Percentiles rank a stretch among this genome's conserved stretches.
Conservation (phyloP, 2,888 invertebrate species). For the Mythimna albipuncta region DNA sequence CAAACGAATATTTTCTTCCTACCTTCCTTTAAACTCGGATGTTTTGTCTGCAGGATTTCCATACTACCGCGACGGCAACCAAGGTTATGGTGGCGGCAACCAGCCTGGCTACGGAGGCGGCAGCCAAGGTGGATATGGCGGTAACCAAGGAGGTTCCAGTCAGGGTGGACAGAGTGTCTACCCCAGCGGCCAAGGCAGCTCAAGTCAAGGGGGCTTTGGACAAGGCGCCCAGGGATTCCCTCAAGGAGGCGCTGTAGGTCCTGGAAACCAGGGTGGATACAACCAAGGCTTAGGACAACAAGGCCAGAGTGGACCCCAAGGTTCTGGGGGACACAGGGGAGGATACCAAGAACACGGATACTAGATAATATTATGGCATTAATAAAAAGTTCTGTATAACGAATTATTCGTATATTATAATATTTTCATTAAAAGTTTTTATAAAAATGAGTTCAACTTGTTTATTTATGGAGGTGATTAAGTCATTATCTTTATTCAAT, state of each 20-base stretch:
- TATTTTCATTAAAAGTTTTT: slow-evolving; percentile 8
- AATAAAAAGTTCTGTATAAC: background rate
- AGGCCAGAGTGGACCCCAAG: slow-evolving; percentile 22
- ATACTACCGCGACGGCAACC: slow-evolving; percentile 38
- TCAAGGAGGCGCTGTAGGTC: slow-evolving; percentile 31
- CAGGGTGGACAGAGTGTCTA: slow-evolving; percentile 23
- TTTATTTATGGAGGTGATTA: slow-evolving; percentile 15
- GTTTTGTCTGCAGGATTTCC: slow-evolving; percentile 36
- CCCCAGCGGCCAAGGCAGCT: slow-evolving; percentile 12
- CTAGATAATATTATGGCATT: slow-evolving; percentile 18
- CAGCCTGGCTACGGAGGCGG: slow-evolving; percentile 13
- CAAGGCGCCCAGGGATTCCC: slow-evolving; percentile 51
- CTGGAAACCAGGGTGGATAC: slow-evolving; percentile 34
- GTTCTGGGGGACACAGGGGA: slow-evolving; percentile 45
- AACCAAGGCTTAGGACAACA: slow-evolving; percentile 19
- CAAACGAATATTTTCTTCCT: no score
- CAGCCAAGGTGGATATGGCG: slow-evolving; percentile 26
- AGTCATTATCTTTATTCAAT: background rate
- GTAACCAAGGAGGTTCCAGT: slow-evolving; percentile 20
- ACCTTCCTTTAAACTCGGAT: background rate
- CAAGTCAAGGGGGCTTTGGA: slow-evolving; percentile 29
- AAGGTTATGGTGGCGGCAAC: slow-evolving; percentile 6
- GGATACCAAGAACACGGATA: slow-evolving; percentile 58
- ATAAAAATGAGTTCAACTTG: background rate
- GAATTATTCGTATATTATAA: slow-evolving; percentile 2